Conservation (phyloP, 2,113 vertebrate species). For the Microtus ochrogaster region DNA sequence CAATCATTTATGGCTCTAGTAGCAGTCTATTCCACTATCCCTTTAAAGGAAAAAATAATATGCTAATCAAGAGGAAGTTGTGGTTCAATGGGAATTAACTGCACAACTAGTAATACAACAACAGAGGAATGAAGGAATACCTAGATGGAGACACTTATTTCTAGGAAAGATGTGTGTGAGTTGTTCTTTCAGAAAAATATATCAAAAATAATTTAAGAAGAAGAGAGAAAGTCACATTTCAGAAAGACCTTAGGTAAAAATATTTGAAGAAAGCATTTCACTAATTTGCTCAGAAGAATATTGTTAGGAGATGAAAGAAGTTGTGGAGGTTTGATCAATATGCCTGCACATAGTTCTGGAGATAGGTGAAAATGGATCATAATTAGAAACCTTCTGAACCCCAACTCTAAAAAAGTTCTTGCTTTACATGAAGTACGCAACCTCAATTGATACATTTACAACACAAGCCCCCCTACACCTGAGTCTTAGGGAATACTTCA, state of each 20-base stretch:
- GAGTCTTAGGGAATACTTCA: background rate
- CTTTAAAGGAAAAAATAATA: background rate
- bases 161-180: background rate
- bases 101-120: background rate
- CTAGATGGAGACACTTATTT: background rate
- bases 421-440: background rate
- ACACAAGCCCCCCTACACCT: background rate
- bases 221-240: conserved; percentile 33
- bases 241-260: background rate
- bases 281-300: background rate
- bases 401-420: background rate
- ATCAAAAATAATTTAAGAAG: background rate
- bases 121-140: background rate
- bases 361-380: background rate
- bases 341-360: background rate
- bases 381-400: background rate
- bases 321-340: background rate
- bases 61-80: background rate
- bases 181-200: background rate
- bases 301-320: background rate
- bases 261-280: background rate
- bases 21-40: background rate
- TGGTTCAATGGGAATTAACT: background rate
- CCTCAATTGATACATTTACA: background rate
- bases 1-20: background rate